Percentiles rank a stretch among this genome's conserved stretches.
Evolutionary conservation across 2,797 vertebrate genomes (phyloP).

Genomic region (Falco cherrug): DNA sequence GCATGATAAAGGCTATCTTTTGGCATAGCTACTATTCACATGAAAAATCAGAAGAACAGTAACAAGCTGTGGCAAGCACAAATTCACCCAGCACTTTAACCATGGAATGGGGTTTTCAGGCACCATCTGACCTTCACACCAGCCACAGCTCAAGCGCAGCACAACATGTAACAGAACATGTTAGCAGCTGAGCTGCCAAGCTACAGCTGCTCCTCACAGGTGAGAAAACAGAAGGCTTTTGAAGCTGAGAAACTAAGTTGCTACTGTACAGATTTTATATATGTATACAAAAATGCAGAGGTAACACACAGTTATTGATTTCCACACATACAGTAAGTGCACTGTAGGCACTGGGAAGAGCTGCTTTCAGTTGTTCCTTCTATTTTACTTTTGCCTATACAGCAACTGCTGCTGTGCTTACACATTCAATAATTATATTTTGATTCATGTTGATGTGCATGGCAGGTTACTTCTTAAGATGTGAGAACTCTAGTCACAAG

Average conservation of each 20-base stretch:
- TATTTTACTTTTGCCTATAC: background rate
- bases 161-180: rapidly evolving
- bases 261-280: background rate
- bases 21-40: background rate
- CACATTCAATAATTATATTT: background rate
- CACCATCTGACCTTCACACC: rapidly evolving
- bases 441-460: background rate
- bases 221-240: background rate
- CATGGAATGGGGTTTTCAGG: background rate
- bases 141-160: background rate
- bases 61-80: background rate
- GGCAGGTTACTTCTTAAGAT: background rate
- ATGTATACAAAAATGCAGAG: rapidly evolving
- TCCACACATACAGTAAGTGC: background rate
- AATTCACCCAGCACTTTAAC: background rate
- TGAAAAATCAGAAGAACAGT: rapidly evolving
- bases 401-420: background rate
- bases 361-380: background rate
- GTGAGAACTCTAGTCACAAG: background rate
- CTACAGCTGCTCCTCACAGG: background rate
- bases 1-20: background rate
- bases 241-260: background rate
- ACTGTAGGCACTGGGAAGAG: background rate
- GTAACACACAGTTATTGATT: background rate
- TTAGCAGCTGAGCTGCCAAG: background rate